Percentiles rank a stretch among this genome's conserved stretches.
Evolutionary conservation across 2,797 vertebrate species (phyloP).

Genomic region (Cirrhinus molitorella): DNA sequence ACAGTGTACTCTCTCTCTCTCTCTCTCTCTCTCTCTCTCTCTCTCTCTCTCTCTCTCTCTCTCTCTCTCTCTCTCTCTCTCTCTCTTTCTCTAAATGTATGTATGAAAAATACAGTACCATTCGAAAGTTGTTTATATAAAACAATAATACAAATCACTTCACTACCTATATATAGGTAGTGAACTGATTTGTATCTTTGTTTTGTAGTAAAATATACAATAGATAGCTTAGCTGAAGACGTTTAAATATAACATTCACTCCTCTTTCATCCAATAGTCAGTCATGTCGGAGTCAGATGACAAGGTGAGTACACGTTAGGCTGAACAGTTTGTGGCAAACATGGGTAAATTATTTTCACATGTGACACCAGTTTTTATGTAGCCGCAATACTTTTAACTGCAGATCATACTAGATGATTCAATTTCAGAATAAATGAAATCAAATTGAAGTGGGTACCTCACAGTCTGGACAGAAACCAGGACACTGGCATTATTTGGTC

Average conservation of each 20-base stretch:
- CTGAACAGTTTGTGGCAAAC: conserved; percentile 17
- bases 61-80: no score
- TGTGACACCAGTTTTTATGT: not conserved
- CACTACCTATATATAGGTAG: not conserved
- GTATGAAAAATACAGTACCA: not conserved
- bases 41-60: no score
- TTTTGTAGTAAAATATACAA: not conserved
- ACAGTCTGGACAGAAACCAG: conserved; percentile 19
- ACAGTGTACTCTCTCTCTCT: not conserved
- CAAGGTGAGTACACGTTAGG: conserved; percentile 69
- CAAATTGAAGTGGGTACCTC: conserved; percentile 5
- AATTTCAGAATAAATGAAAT: conserved; percentile 14
- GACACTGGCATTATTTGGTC: not conserved
- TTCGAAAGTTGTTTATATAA: no score
- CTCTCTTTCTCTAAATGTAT: no score
- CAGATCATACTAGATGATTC: conserved; percentile 14
- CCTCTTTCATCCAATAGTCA: conserved; percentile 56
- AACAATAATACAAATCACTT: no score
- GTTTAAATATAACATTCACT: not conserved
- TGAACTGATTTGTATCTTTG: not conserved
- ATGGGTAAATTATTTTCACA: not conserved
- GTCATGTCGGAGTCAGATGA: conserved; percentile 63
- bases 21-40: no score
- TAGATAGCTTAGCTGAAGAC: not conserved
- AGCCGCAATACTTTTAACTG: not conserved